Conservation (phyloP, 2,113 vertebrate species). For the Trichechus manatus region DNA sequence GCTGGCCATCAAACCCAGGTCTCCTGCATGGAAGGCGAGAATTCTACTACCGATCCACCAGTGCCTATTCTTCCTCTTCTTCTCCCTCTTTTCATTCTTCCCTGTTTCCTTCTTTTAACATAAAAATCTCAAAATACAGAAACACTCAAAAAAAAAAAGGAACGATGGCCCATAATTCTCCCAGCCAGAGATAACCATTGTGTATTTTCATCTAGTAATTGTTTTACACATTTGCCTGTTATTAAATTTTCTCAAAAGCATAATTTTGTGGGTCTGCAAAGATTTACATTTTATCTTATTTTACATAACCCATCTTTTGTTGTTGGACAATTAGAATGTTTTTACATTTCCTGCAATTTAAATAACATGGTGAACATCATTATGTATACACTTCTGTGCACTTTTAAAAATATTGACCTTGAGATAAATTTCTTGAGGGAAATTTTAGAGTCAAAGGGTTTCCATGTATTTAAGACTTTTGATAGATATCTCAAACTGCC, state of each 20-base stretch:
- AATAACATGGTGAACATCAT: constrained; percentile 19
- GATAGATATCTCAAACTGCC: neutral
- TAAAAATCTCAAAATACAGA: neutral
- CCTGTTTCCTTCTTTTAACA: neutral
- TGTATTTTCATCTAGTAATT: neutral
- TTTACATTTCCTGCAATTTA: constrained; percentile 42
- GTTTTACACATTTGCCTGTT: neutral
- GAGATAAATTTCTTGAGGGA: constrained; percentile 42
- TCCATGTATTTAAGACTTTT: neutral
- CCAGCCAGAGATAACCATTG: neutral
- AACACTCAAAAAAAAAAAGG: neutral
- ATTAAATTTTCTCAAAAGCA: constrained; percentile 14
- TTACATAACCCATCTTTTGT: neutral
- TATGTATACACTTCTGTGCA: neutral
- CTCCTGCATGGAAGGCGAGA: neutral
- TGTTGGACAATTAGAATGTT: neutral
- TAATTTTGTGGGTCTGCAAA: constrained; percentile 36
- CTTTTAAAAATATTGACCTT: neutral
- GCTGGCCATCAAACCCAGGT: neutral
- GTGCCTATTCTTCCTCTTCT: neutral
- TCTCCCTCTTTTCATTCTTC: neutral
- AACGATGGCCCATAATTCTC: neutral
- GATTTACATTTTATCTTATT: constrained; percentile 31
- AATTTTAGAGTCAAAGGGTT: constrained; percentile 28
- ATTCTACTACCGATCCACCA: neutral